Evolutionary conservation across 2,113 vertebrate species (phyloP), one percentile per base, ranked within the genome.

Genomic region (Panthera uncia): DNA sequence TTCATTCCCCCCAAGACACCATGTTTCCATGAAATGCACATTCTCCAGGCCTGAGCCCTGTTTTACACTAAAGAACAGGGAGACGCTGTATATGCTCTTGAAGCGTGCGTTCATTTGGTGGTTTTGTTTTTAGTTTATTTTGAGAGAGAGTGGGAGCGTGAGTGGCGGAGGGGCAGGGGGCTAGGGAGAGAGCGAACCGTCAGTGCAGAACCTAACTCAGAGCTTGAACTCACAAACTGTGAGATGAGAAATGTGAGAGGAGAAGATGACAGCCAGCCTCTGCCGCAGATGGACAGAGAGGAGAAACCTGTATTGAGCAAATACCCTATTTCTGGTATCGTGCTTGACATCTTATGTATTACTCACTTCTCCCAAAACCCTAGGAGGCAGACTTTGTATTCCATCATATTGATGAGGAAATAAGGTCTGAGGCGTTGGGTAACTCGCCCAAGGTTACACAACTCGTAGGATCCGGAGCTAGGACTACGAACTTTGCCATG

Each of bases 11-110:
- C 38, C 6, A 3, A 69, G 48, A 65, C 7, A 1, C 31, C 25
- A n/a, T 41, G 5, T 38, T 74, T 27, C 48, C 36, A 2, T 16
- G 36, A 66, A 12, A 10, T 41, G n/a, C 68, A 16, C 1, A 33
- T 38, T 50, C 48, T 29, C 48, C 89, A 50, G 68, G 8, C 48
- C 48, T 4, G 61, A 81, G 78, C n/a, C 50, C 61, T 15, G 1
- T n/a, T 74, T 63, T 19, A 52, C n/a, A 16, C 66, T 12, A 41
- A 36, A 5, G 7, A 69, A 25, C 78, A 38, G 36, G 55, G 68
- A 19, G 41, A 57, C 13, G 0, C 15, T 8, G 23, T n/a, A 50
- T 33, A 2, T 19, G 5, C 55, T 31, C n/a, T 15, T 0, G 0
- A 41, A 7, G 36, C 8, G 25, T 86, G 69, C 41, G n/a, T 36